These are phyloP conservation scores for Dolichomitus sp. DNA, from an alignment of 2,888 invertebrate genomes.

Conservation along the genomic window DNA sequence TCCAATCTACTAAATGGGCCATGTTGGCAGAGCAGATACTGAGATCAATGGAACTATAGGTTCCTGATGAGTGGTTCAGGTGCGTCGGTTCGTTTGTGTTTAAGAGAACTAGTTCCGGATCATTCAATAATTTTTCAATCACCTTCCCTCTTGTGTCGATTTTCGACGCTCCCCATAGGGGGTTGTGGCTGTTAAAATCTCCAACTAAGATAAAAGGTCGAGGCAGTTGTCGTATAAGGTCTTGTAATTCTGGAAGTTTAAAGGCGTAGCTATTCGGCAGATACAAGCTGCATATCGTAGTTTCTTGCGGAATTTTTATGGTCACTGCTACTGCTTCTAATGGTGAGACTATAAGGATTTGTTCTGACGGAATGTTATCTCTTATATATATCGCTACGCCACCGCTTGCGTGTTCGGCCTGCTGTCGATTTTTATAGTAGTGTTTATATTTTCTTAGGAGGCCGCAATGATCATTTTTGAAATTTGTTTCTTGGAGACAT, in stretches of 20 bases:
- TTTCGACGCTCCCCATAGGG: conserved; percentile 63
- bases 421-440: conserved; percentile 52
- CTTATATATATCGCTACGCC: conserved; percentile 53
- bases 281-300: conserved; percentile 67
- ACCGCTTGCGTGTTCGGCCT: conserved; percentile 40
- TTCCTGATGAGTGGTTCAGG: conserved; percentile 62
- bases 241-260: conserved; percentile 19
- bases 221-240: conserved; percentile 65
- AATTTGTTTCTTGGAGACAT: conserved; percentile 51
- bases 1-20: conserved; percentile 46
- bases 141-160: conserved; percentile 65
- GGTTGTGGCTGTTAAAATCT: conserved; percentile 71
- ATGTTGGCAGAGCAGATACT: conserved; percentile 51
- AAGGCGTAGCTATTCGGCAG: conserved; percentile 50
- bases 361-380: conserved; percentile 17
- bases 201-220: conserved; percentile 70
- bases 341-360: conserved; percentile 43
- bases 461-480: conserved; percentile 25
- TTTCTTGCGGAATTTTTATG: conserved; percentile 29
- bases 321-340: conserved; percentile 62
- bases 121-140: conserved; percentile 62
- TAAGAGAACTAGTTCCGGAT: conserved; percentile 51
- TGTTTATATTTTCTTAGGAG: conserved; percentile 38
- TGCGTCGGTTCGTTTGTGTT: conserved; percentile 62
- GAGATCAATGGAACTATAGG: conserved; percentile 63